phyloP scores from a whole-genome alignment of 2,113 vertebrate genomes.

The Sakesphorus luctuosus region DNA sequence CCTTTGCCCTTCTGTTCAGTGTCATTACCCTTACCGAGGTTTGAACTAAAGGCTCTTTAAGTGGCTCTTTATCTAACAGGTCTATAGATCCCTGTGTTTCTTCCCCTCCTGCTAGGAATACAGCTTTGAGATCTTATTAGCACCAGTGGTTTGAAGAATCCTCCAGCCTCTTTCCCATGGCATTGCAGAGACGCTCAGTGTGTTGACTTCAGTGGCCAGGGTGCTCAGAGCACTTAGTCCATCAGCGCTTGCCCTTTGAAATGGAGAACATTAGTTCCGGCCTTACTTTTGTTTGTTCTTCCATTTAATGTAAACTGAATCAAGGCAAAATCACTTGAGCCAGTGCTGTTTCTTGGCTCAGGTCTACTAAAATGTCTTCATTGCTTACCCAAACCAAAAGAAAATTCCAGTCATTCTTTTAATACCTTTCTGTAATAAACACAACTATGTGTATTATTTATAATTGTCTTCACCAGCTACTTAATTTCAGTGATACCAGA shows the following conservation, averaged over 20 bases:
- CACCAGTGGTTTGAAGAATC: not conserved
- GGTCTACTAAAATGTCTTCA: slow-evolving; percentile 36
- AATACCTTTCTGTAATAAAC: slow-evolving; percentile 35
- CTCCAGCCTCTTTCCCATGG: not conserved
- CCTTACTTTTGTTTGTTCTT: slow-evolving; percentile 32
- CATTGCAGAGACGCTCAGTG: not conserved
- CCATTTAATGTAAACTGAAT: slow-evolving; percentile 34
- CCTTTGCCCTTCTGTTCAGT: not conserved
- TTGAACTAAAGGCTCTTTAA: not conserved
- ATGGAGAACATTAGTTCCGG: slow-evolving; percentile 39
- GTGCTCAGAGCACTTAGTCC: slow-evolving; percentile 31
- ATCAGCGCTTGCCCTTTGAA: slow-evolving; percentile 12
- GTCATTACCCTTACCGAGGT: not conserved
- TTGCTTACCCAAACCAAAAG: slow-evolving; percentile 2
- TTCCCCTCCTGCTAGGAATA: not conserved
- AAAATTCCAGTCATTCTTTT: slow-evolving; percentile 56
- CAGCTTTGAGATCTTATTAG: not conserved
- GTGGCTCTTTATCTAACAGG: not conserved
- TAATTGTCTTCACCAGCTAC: slow-evolving; percentile 16
- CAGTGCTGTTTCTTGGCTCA: slow-evolving; percentile 1
- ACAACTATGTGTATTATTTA: slow-evolving; percentile 47
- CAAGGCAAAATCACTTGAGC: not conserved
- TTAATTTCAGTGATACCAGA: slow-evolving; percentile 19
- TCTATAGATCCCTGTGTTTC: not conserved
- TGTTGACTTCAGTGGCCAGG: not conserved